Percentiles rank a stretch among this genome's conserved stretches.
These are phyloP conservation scores for Leptopilina syphax DNA, from an alignment of 2,888 invertebrate genomes.

Conservation along the genomic window DNA sequence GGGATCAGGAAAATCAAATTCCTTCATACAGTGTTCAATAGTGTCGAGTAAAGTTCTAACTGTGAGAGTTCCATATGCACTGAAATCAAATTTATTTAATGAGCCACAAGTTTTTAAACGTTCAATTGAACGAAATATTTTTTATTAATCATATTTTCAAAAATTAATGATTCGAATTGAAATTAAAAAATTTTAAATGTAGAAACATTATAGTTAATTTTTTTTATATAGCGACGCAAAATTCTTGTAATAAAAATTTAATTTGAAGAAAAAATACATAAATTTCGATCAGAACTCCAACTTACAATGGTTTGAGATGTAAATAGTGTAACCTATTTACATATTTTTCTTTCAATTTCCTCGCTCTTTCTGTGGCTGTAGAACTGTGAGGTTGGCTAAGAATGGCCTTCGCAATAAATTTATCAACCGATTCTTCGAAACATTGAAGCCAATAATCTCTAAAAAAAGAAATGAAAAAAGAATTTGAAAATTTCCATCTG, in stretches of 20 bases:
- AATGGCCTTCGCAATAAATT: constrained; percentile 90
- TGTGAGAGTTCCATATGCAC: constrained; percentile 90
- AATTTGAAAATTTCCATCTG: constrained; percentile 29
- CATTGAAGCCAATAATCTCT: constrained; percentile 93
- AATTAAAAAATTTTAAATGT: too few species aligned
- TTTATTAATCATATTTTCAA: too few species aligned
- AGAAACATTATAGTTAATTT: too few species aligned
- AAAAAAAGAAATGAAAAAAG: constrained; percentile 29
- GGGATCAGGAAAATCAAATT: constrained; percentile 95
- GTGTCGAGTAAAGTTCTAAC: constrained; percentile 94
- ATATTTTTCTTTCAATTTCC: constrained; percentile 90
- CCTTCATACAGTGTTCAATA: constrained; percentile 93
- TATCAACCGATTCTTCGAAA: constrained; percentile 90
- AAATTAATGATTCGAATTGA: too few species aligned
- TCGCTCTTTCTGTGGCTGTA: constrained; percentile 88
- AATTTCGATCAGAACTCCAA: too few species aligned
- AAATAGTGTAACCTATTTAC: constrained; percentile 87
- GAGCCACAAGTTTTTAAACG: too few species aligned
- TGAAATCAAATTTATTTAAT: constrained; percentile 53
- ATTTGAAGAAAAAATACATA: too few species aligned
- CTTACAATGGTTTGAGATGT: constrained; percentile 87
- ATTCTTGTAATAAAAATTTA: too few species aligned
- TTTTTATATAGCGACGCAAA: too few species aligned
- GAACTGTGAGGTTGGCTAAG: constrained; percentile 86
- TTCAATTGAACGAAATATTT: too few species aligned